A percentile compares a stretch with the other conserved stretches of the same genome.
These are phyloP conservation scores for Megaceryle maxima DNA, from an alignment of 2,113 vertebrate species.

Conservation along the genomic window DNA sequence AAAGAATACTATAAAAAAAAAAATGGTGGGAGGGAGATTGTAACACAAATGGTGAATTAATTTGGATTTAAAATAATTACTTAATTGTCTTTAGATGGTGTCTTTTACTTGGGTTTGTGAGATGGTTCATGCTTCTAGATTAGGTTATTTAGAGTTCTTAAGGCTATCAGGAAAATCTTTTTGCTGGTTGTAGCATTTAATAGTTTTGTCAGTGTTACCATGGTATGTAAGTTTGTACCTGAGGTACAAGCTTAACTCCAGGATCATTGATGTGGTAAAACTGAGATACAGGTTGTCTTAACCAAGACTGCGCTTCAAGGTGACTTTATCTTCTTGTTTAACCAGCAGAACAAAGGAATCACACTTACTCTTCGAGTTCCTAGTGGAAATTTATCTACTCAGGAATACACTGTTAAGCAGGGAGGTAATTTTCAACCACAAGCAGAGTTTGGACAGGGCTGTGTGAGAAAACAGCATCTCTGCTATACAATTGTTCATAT, in stretches of 20 bases:
- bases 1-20: background rate
- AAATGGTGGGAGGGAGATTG: rapidly evolving
- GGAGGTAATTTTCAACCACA: background rate
- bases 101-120: background rate
- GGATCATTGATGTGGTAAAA: background rate
- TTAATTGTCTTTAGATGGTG: background rate
- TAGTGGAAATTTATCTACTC: background rate
- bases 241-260: background rate
- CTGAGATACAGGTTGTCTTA: background rate
- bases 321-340: background rate
- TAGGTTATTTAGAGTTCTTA: background rate
- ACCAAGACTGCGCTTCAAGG: background rate
- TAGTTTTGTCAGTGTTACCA: rapidly evolving
- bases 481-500: background rate
- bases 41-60: background rate
- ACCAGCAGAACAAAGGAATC: background rate
- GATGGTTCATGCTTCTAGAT: background rate
- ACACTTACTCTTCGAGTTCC: background rate
- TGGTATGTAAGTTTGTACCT: background rate
- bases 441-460: background rate
- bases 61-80: background rate
- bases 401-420: background rate
- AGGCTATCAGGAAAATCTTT: background rate
- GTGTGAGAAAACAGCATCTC: background rate
- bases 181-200: background rate